These are phyloP conservation scores for Corythaeola cristata DNA, from an alignment of 2,113 vertebrate species.

Conservation along the genomic window DNA sequence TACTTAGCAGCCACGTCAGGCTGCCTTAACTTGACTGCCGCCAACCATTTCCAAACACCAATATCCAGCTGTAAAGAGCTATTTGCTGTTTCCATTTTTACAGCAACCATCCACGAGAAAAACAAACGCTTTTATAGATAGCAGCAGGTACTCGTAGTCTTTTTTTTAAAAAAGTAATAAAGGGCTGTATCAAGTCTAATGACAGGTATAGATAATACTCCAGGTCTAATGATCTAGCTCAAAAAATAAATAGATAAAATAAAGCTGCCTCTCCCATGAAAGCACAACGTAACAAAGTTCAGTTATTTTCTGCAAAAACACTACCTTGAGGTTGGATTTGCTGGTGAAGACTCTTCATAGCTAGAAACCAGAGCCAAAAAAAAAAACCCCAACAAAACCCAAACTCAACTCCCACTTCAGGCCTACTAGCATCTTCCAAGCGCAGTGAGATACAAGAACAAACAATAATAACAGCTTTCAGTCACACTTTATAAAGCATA, in stretches of 20 bases:
- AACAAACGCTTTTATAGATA: neutral
- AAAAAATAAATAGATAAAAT: neutral
- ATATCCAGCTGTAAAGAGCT: neutral
- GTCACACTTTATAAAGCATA: neutral
- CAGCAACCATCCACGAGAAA: neutral
- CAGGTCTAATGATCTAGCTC: neutral
- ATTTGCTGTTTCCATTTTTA: neutral
- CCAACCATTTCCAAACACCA: neutral
- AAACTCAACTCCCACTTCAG: neutral
- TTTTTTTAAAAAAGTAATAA: neutral
- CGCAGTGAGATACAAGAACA: fast-evolving
- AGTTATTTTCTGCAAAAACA: neutral
- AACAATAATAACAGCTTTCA: neutral
- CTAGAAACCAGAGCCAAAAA: neutral
- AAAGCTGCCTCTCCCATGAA: neutral
- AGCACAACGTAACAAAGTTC: neutral
- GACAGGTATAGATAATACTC: neutral
- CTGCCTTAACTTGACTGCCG: slow-evolving; percentile 60
- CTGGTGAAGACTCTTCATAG: neutral
- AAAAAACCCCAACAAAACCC: neutral
- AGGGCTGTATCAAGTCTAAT: neutral
- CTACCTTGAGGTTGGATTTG: neutral
- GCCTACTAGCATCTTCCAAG: neutral
- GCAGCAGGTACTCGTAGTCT: neutral
- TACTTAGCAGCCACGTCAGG: slow-evolving; percentile 46